Base-by-base conservation (phyloP, 1,140 invertebrate genomes). In the Samia ricini region DNA sequence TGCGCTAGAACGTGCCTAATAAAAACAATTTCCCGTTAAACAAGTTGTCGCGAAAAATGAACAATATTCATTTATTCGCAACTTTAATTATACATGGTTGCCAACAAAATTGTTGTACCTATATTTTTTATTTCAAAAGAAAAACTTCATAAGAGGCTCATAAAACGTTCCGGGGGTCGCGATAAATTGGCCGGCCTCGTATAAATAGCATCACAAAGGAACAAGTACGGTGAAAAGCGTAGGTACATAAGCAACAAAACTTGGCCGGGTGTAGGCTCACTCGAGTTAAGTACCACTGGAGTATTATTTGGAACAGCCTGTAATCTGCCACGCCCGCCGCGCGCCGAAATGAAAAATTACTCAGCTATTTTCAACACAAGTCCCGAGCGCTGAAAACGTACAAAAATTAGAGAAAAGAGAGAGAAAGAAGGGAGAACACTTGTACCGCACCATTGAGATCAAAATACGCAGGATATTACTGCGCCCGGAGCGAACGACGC, bases 401-500 rank as follows among this genome's bases (percentile, higher is more conserved):
- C 81, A 87, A 88, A 87, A 90, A 88, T 88, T 87, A 89, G 85
- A 87, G 84, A 85, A 87, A 87, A 83, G 83, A 85, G 76, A 80
- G 75, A 79, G 83, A 83, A 82, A 85, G 76, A 80, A 74, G 77
- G 83, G 87, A 76, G 84, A 79, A 82, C 83, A 87, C 85, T 90
- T 87, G 88, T 86, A 74, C 71, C 84, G 88, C 83, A 77, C 82
- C 84, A 90, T 90, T 90, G 85, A 86, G 84, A 85, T 88, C 83
- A 86, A 90, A 90, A 90, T 84, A 85, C 82, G 83, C 83, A 85
- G 84, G 83, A 88, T 87, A 89, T 89, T 85, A 88, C 82, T 72
- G 72, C 68, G 81, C 83, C 76, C 76, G 64, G 75, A 79, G 83
- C 78, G 73, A 56, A 64, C 65, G 49, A 60, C 63, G 64, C 54